Conservation (phyloP, 2,113 vertebrate species). For the western clawed frog (Xenopus tropicalis) region UCB_Xtro_10.0 CM004443.2:46711501-46712000, state of each 20-base stretch:
- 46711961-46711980: conserved; percentile 52
- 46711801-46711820: conserved; percentile 42
- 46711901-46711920: conserved; percentile 53
- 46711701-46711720: too few species aligned
- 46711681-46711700: too few species aligned
- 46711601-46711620: too few species aligned
- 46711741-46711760: background rate
- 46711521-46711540: too few species aligned
- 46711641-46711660: too few species aligned
- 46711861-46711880: conserved; percentile 56
- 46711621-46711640: too few species aligned
- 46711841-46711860: conserved; percentile 52
- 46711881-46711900: conserved; percentile 52
- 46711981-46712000: conserved; percentile 41
- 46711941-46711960: conserved; percentile 48
- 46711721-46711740: background rate
- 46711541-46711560: too few species aligned
- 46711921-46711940: conserved; percentile 55
- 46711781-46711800: conserved; percentile 47
- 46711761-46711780: conserved; percentile 44
- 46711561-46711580: too few species aligned
- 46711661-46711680: too few species aligned
- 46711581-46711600: too few species aligned
- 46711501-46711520: too few species aligned
- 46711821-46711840: conserved; percentile 57